Evolutionary conservation across 2,797 vertebrate species (phyloP).

Genomic region (Potorous gilbertii): DNA sequence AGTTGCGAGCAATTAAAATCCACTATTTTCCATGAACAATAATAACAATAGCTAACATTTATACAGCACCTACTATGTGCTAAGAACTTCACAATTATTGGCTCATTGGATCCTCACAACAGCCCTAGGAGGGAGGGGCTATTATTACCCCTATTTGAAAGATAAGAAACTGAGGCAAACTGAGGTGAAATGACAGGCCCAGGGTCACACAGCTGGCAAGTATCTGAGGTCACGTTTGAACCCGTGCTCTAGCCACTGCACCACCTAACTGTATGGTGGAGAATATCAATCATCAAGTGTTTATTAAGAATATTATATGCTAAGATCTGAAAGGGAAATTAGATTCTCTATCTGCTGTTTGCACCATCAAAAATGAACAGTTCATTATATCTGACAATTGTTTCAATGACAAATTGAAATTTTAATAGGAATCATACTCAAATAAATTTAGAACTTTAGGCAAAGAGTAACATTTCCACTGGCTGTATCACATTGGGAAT

Average conservation of each 20-base stretch:
- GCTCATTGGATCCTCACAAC: background rate
- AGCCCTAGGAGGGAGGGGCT: background rate
- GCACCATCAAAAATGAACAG: background rate
- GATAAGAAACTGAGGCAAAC: background rate
- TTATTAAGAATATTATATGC: background rate
- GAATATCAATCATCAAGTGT: background rate
- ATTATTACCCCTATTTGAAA: background rate
- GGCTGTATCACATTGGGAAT: background rate
- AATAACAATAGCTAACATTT: background rate
- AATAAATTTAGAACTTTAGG: slow-evolving; percentile 17
- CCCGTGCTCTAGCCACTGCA: background rate
- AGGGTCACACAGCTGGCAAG: background rate
- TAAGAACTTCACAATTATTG: background rate
- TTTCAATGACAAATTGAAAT: slow-evolving; percentile 34
- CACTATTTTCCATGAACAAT: background rate
- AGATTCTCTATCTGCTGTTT: background rate
- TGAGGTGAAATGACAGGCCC: background rate
- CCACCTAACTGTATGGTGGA: background rate
- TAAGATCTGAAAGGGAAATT: background rate
- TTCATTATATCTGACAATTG: slow-evolving; percentile 4
- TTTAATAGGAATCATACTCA: background rate
- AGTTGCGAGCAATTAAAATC: background rate
- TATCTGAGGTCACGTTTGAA: background rate
- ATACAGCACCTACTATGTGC: background rate
- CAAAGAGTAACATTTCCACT: background rate